These are phyloP conservation scores for Todiramphus chloris DNA, from an alignment of 2,113 vertebrate species.

Conservation along the genomic window DNA sequence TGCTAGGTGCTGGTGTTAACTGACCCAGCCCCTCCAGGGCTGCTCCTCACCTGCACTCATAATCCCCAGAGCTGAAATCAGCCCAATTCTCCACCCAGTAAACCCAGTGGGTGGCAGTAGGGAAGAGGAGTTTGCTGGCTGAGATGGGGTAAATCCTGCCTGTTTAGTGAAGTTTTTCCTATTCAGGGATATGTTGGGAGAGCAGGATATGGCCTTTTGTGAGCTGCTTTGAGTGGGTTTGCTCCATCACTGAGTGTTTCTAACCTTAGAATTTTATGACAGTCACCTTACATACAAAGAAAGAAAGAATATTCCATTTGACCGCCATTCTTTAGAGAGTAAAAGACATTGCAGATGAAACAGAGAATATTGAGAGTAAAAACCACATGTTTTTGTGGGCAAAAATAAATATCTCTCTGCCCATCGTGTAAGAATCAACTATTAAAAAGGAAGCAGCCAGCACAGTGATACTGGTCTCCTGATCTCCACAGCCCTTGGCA, in stretches of 20 bases:
- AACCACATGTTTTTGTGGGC: neutral
- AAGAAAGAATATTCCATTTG: neutral
- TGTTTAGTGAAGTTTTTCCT: neutral
- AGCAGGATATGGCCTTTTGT: neutral
- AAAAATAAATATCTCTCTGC: neutral
- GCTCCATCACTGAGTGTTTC: neutral
- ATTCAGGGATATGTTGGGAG: neutral
- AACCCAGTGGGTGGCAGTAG: neutral
- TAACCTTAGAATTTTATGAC: neutral
- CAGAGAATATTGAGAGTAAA: neutral
- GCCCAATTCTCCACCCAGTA: neutral
- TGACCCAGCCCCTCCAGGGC: neutral
- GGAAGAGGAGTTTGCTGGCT: neutral
- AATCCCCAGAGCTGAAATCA: neutral
- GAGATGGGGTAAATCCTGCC: neutral
- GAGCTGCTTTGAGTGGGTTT: neutral
- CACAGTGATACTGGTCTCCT: accelerated
- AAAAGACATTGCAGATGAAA: neutral
- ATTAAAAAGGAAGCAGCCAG: neutral
- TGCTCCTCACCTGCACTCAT: neutral
- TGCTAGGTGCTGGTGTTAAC: accelerated
- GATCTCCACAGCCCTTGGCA: too few species aligned
- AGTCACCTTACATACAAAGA: neutral
- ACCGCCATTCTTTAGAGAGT: neutral
- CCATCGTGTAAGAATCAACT: neutral